Percentiles rank a stretch among this genome's conserved stretches.
Evolutionary conservation across 1,140 invertebrate genomes (phyloP).

Genomic region (Caerostris extrusa): DNA sequence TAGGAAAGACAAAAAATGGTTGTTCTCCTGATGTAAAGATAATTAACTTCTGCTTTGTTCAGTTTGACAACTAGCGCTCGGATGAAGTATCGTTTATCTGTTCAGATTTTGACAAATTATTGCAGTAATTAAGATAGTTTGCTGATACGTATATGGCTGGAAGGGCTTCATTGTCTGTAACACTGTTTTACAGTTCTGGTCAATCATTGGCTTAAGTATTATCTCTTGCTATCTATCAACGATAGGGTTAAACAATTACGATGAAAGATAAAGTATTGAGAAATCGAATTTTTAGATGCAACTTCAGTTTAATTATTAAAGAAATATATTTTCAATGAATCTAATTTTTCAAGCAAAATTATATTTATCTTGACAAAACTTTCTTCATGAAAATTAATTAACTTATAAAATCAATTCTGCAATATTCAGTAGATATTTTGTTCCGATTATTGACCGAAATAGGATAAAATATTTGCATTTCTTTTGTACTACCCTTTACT

Average conservation of each 20-base stretch:
- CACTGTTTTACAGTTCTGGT: not conserved
- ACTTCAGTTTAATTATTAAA: too few relatives aligned
- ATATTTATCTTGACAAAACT: too few relatives aligned
- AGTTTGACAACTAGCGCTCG: not conserved
- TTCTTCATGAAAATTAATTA: too few relatives aligned
- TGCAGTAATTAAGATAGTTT: slow-evolving; percentile 10
- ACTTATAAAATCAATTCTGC: too few relatives aligned
- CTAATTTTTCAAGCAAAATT: too few relatives aligned
- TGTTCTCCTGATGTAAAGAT: not conserved
- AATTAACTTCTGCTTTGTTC: not conserved
- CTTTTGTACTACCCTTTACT: too few relatives aligned
- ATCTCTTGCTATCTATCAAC: not conserved
- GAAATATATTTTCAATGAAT: too few relatives aligned
- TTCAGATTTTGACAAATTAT: not conserved
- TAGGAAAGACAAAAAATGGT: not conserved
- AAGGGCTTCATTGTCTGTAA: not conserved
- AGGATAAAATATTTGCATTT: too few relatives aligned
- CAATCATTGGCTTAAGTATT: not conserved
- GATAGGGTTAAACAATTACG: not conserved
- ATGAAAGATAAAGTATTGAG: too few relatives aligned
- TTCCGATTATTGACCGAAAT: too few relatives aligned
- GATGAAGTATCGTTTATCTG: not conserved
- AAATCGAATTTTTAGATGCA: too few relatives aligned
- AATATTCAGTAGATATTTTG: too few relatives aligned
- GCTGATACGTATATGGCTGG: not conserved